These are phyloP conservation scores for Triplophysa bombifrons DNA, from an alignment of 2,797 vertebrate genomes.

Conservation along the genomic window DNA sequence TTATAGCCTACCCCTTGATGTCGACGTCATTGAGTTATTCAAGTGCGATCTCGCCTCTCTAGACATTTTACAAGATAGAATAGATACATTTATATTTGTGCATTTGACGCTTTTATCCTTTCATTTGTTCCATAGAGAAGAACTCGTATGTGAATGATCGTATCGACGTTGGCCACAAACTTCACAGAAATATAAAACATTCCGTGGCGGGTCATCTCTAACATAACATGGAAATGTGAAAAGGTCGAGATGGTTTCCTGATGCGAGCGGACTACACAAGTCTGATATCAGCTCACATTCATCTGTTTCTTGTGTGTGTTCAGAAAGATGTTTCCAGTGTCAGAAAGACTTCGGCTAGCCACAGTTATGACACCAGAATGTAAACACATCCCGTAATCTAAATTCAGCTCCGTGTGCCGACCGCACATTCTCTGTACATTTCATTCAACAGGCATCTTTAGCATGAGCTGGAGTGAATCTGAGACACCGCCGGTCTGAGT, in stretches of 20 bases:
- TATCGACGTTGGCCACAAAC: background rate
- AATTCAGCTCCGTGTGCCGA: slow-evolving; percentile 52
- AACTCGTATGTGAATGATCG: background rate
- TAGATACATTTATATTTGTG: too few relatives aligned
- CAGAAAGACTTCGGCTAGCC: slow-evolving; percentile 65
- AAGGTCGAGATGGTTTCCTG: too few relatives aligned
- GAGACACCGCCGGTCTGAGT: background rate
- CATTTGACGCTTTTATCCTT: too few relatives aligned
- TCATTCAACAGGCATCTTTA: slow-evolving; percentile 11
- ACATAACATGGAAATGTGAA: too few relatives aligned
- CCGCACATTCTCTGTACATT: slow-evolving; percentile 49
- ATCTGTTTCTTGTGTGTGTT: slow-evolving; percentile 58
- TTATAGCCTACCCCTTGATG: too few relatives aligned
- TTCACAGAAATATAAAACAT: too few relatives aligned
- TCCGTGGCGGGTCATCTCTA: too few relatives aligned
- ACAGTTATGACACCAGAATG: slow-evolving; percentile 66
- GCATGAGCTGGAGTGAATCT: background rate
- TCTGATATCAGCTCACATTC: slow-evolving; percentile 28
- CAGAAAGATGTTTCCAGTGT: slow-evolving; percentile 66
- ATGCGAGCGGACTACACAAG: background rate
- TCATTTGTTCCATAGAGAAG: too few relatives aligned
- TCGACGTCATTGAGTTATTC: too few relatives aligned
- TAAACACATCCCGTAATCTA: slow-evolving; percentile 66
- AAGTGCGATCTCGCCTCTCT: too few relatives aligned
- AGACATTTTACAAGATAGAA: too few relatives aligned